Evolutionary conservation across 64 coral and sea anemone species (phyloP), one percentile per base, ranked within the genome.

Genomic region (Astreopora myriophthalma): DNA sequence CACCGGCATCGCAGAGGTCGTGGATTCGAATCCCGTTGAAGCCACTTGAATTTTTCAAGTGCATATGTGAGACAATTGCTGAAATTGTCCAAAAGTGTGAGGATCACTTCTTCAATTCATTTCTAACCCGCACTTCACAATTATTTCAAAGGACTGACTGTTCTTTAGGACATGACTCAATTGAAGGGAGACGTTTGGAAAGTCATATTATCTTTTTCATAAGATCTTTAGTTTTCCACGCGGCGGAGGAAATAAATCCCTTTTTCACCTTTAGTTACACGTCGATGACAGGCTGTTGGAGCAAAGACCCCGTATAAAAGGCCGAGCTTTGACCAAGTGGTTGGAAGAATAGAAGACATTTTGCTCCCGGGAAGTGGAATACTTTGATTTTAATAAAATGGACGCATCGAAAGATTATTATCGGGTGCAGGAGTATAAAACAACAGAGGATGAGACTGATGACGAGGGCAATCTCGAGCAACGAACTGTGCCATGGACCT

Each of bases 321-420:
- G 17, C 72, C 72, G 6, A 75, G 72, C 46, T 75, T 75, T 10
- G 20, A 75, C 6, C 36, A 75, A 8, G 5, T 75, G n/a, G 14
- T 75, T 40, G 38, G 6, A 40, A 40, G 72, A 9, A 35, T 75
- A 37, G 72, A 75, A 44, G 0, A 42, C 3, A 22, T 75, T 19
- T 44, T 75, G 72, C n/a, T 37, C 24, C 24, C 35, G 25, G 20
- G 35, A 75, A 46, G 72, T 75, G 8, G 72, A 75, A 40, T 75
- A 75, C 36, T 75, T 75, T 75, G 72, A 75, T 75, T 42, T 75
- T 42, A n/a, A 75, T 37, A 8, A 39, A 23, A 37, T 75, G 35
- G 72, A 75, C 37, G 72, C 22, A 20, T n/a, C 35, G 0, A 75
- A 75, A 75, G 72, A 75, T 42, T 75, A 75, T 24, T 75, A 75